Percentiles rank a stretch among this genome's conserved stretches.
Evolutionary conservation across 2,797 vertebrate species (phyloP).

Genomic region (Lates japonicus): DNA sequence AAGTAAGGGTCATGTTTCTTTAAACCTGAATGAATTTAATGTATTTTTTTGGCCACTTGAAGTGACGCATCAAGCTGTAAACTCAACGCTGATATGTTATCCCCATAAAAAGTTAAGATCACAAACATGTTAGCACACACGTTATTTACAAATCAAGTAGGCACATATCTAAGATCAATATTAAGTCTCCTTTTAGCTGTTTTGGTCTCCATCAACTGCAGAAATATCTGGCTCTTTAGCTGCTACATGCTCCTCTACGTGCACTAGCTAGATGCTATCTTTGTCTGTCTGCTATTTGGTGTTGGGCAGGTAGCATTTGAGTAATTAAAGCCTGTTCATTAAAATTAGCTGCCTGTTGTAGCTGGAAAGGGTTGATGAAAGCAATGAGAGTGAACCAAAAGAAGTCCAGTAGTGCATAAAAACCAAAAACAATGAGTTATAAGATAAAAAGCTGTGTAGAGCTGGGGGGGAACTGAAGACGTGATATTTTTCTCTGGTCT

Average conservation of each 20-base stretch:
- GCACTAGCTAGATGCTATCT: background rate
- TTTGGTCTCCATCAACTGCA: background rate
- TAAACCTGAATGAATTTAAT: background rate
- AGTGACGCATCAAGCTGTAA: background rate
- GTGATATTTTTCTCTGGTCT: background rate
- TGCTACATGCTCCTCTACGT: background rate
- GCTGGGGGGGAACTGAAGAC: background rate
- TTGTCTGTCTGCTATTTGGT: background rate
- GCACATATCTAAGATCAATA: background rate
- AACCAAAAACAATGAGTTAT: background rate
- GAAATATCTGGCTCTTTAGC: background rate
- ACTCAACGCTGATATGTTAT: background rate
- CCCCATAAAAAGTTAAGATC: background rate
- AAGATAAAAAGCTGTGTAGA: background rate
- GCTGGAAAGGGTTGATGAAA: background rate
- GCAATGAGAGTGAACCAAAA: background rate
- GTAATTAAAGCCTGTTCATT: background rate
- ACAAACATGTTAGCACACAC: background rate
- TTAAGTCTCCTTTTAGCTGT: background rate
- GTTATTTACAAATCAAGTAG: slow-evolving; percentile 6
- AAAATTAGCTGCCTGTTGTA: no score
- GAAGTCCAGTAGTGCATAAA: background rate
- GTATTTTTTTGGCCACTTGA: background rate
- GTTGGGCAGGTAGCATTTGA: background rate
- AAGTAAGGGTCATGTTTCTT: background rate